phyloP scores from a whole-genome alignment of 2,888 invertebrate genomes.

The Xylophagus ater region DNA sequence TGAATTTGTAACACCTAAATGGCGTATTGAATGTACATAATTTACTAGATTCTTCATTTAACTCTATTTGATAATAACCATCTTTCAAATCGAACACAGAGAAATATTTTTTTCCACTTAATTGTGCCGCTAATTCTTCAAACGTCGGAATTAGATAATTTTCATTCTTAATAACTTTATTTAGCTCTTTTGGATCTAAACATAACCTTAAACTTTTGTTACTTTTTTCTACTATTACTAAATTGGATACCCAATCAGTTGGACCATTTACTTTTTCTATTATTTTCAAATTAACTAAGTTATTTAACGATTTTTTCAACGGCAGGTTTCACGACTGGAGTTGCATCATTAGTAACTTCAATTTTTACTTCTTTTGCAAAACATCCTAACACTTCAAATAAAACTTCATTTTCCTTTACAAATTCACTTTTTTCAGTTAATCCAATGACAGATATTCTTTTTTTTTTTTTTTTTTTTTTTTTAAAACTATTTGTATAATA shows the following conservation, averaged over 20 bases:
- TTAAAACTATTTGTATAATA: too few species aligned
- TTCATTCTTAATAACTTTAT: too few species aligned
- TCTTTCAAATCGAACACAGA: constrained; percentile 5
- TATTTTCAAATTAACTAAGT: not conserved
- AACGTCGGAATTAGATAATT: too few species aligned
- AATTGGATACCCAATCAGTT: constrained; percentile 2
- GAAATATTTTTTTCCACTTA: constrained; percentile 1
- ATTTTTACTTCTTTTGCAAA: too few species aligned
- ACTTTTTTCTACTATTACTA: constrained; percentile 8
- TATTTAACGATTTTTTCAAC: constrained; percentile 3
- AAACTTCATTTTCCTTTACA: too few species aligned
- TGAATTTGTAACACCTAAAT: too few species aligned
- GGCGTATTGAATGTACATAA: constrained; percentile 14
- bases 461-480: too few species aligned
- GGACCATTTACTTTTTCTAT: constrained; percentile 1
- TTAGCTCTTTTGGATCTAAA: too few species aligned
- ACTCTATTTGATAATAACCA: not conserved
- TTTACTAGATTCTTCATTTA: not conserved
- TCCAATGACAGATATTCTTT: too few species aligned
- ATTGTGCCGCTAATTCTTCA: not conserved
- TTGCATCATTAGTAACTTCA: not conserved
- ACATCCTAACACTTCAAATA: too few species aligned
- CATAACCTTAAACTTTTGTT: too few species aligned
- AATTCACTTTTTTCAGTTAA: too few species aligned
- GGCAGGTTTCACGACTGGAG: not conserved